These are phyloP conservation scores for Fragariocoptes setiger DNA, from an alignment of 1,140 invertebrate species.

Conservation along the genomic window DNA sequence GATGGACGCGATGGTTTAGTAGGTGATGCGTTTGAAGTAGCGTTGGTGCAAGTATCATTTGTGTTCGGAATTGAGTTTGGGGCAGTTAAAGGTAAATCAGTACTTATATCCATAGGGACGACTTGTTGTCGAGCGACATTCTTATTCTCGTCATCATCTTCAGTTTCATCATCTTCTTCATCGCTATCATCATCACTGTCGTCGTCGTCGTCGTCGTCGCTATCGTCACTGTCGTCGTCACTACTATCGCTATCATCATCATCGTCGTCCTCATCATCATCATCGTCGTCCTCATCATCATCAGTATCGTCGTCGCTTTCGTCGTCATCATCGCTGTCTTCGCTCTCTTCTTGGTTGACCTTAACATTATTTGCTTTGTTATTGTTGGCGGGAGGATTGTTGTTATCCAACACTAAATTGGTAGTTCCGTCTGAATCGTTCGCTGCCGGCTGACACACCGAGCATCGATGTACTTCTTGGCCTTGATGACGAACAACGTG, in stretches of 20 bases:
- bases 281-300: constrained; percentile 1
- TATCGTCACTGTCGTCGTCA: constrained; percentile 2
- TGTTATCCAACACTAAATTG: background rate
- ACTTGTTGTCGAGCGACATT: too few relatives aligned
- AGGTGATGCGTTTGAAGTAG: background rate
- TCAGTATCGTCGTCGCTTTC: background rate
- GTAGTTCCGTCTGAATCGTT: background rate
- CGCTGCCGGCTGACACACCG: constrained; percentile 4
- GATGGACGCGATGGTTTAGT: background rate
- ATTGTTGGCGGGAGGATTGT: constrained; percentile 2
- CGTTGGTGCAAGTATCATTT: background rate
- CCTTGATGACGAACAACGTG: constrained; percentile 6
- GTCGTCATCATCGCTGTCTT: constrained; percentile 2
- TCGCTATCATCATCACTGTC: background rate
- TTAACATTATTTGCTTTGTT: constrained; percentile 1
- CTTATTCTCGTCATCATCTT: background rate
- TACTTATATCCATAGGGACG: too few relatives aligned
- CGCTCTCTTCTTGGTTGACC: constrained; percentile 3
- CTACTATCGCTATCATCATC: background rate
- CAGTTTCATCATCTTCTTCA: background rate
- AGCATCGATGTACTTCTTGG: constrained; percentile 5
- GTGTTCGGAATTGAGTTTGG: background rate
- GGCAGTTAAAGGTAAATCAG: too few relatives aligned
- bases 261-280: constrained; percentile 5
- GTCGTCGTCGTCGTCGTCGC: constrained; percentile 2